These are phyloP conservation scores for Rhyacophila evoluta DNA, from an alignment of 2,888 invertebrate species.

Conservation along the genomic window DNA sequence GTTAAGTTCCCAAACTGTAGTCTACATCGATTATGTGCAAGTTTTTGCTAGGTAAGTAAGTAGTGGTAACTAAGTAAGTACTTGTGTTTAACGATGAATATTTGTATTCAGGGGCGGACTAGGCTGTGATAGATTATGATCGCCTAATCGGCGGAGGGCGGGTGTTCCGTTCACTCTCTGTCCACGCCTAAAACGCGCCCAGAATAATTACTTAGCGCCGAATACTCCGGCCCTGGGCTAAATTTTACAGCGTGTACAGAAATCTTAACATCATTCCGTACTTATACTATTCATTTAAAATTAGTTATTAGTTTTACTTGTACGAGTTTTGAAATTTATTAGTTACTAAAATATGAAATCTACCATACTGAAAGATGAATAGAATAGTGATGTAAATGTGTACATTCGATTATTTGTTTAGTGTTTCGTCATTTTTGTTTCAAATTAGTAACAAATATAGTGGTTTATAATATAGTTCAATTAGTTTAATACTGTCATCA, in stretches of 20 bases:
- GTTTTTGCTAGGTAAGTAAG: conserved; percentile 11
- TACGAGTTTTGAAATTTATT: no score
- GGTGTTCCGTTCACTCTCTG: conserved; percentile 23
- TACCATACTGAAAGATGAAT: no score
- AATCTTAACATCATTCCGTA: no score
- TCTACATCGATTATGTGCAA: conserved; percentile 6
- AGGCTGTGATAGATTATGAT: conserved; percentile 42
- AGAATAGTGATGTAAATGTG: no score
- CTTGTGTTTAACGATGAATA: not conserved
- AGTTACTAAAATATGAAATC: no score
- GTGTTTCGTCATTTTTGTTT: no score
- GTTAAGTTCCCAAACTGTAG: not conserved
- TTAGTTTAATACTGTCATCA: no score
- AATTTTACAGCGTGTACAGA: not conserved
- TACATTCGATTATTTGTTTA: no score
- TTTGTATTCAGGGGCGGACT: conserved; percentile 39
- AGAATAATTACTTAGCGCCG: conserved; percentile 33
- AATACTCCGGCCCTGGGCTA: conserved; percentile 20
- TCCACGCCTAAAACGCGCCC: conserved; percentile 39
- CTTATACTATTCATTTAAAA: no score
- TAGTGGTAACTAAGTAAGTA: not conserved
- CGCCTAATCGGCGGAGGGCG: conserved; percentile 34
- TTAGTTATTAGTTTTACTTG: no score
- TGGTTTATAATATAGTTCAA: no score
- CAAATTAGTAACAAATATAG: no score